Evolutionary conservation across 2,888 invertebrate species (phyloP).

Genomic region (Nephrotoma appendiculata): DNA sequence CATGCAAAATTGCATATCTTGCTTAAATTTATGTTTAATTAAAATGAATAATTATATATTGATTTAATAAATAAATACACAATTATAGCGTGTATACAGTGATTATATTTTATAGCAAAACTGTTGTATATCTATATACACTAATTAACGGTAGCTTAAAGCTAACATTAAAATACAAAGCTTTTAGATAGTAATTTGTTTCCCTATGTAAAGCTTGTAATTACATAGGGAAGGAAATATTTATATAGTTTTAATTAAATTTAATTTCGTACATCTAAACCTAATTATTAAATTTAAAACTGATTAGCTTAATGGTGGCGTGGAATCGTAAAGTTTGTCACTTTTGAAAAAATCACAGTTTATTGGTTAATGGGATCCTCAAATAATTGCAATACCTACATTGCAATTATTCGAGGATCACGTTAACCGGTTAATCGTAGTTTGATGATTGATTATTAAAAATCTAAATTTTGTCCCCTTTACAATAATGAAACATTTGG

Average conservation of each 20-base stretch:
- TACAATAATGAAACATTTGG: no score
- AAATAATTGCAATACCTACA: no score
- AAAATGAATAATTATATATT: neutral
- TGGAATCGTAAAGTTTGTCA: no score
- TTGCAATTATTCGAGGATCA: no score
- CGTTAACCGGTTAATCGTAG: no score
- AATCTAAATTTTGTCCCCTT: no score
- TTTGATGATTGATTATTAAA: no score
- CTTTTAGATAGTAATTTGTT: neutral
- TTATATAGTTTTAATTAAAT: neutral
- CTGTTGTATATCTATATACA: neutral
- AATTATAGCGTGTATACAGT: neutral
- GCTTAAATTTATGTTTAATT: neutral
- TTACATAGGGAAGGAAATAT: neutral
- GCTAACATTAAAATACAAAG: neutral
- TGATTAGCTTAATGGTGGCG: no score
- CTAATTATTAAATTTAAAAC: no score
- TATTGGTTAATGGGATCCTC: no score
- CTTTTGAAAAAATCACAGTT: no score
- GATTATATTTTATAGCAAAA: neutral
- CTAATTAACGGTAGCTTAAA: neutral
- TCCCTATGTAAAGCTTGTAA: no score
- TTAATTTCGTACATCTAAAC: neutral
- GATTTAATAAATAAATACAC: neutral
- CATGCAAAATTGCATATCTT: neutral